Percentiles rank a stretch among this genome's conserved stretches.
These are phyloP conservation scores for Xanthia togata DNA, from an alignment of 2,888 invertebrate species.

Conservation along the genomic window DNA sequence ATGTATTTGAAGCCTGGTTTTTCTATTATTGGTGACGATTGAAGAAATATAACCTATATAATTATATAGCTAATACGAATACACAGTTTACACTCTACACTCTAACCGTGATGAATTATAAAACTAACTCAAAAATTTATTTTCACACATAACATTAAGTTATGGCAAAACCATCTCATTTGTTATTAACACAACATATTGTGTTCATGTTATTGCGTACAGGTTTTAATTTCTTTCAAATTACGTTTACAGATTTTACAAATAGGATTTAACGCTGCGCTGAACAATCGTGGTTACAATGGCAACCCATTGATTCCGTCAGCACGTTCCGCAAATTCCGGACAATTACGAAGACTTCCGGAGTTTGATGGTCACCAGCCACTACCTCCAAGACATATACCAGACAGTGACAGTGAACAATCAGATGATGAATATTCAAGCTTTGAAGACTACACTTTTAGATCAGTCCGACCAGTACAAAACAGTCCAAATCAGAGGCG, in stretches of 20 bases:
- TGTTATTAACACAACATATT: slow-evolving; percentile 10
- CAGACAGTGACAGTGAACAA: slow-evolving; percentile 28
- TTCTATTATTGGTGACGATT: not conserved
- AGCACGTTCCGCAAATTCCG: not conserved
- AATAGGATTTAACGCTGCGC: slow-evolving; percentile 52
- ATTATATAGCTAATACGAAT: not conserved
- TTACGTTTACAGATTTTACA: slow-evolving; percentile 57
- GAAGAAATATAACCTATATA: not conserved
- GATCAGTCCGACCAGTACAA: not conserved
- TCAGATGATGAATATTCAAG: slow-evolving; percentile 38
- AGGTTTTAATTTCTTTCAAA: slow-evolving; percentile 39
- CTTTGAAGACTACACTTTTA: slow-evolving; percentile 39
- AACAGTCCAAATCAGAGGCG: not conserved
- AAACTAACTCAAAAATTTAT: not conserved
- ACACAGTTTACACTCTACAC: not conserved
- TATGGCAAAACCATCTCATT: slow-evolving; percentile 2
- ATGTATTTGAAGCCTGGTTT: not conserved
- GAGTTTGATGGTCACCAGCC: not conserved
- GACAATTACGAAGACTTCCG: slow-evolving; percentile 19
- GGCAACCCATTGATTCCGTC: slow-evolving; percentile 13
- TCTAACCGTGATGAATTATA: not conserved
- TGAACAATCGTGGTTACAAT: slow-evolving; percentile 18
- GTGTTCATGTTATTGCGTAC: slow-evolving; percentile 15
- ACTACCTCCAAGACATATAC: not conserved
- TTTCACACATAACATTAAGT: not conserved